Percentiles rank a stretch among this genome's conserved stretches.
Evolutionary conservation across 2,797 vertebrate genomes (phyloP).

Genomic region (Clarias platycephalus): DNA sequence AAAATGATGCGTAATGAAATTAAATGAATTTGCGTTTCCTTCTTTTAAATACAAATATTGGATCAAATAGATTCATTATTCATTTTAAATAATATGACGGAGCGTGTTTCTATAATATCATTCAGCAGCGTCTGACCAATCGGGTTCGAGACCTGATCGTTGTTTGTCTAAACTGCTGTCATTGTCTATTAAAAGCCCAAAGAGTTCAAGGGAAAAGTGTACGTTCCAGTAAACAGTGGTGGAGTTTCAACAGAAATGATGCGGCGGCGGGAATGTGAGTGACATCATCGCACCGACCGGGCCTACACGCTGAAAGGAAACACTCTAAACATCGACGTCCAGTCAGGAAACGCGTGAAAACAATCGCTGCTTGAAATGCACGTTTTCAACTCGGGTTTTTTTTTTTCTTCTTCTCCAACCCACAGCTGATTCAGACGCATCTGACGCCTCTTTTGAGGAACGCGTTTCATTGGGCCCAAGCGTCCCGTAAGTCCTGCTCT

Average conservation of each 20-base stretch:
- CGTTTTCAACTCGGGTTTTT: neutral
- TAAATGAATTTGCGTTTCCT: neutral
- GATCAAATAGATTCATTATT: neutral
- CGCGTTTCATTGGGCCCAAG: neutral
- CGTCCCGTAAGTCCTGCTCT: conserved; percentile 1
- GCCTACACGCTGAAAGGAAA: conserved; percentile 18
- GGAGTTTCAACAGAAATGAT: conserved; percentile 46
- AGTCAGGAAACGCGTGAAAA: conserved; percentile 20
- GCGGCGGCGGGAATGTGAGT: conserved; percentile 38
- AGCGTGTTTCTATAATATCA: neutral
- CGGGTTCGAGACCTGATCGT: neutral
- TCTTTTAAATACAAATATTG: neutral
- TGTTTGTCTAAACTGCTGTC: neutral
- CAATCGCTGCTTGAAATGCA: neutral
- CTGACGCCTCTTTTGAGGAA: neutral
- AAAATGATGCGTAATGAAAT: neutral
- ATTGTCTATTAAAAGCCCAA: neutral
- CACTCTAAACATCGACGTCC: neutral
- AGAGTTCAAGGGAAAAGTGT: conserved; percentile 15
- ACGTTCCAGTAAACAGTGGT: conserved; percentile 40
- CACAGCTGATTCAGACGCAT: conserved; percentile 30
- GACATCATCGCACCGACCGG: conserved; percentile 22
- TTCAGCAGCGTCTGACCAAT: neutral
- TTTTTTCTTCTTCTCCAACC: neutral
- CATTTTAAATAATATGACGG: neutral